Evolutionary conservation across 2,797 vertebrate species (phyloP), one percentile per base, ranked within the genome.

Genomic region (Silurus aristotelis): DNA sequence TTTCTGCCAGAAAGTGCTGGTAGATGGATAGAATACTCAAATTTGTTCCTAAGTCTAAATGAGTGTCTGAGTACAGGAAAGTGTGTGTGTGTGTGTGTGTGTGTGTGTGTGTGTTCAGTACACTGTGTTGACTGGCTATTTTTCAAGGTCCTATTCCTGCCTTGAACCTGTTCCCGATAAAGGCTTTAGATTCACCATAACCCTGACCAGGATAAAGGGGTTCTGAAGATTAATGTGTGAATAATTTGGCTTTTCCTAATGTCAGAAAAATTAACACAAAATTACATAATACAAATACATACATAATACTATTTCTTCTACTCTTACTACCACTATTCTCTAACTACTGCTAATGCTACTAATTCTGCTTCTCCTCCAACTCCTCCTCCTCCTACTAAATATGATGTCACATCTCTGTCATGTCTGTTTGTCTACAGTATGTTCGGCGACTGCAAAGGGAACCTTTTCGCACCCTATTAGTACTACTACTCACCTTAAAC

Each of bases 151-250:
- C 12, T n/a, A 14, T 46, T 79, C 19, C 38, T 43, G 60, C 31
- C 58, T 79, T 79, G 77, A 56, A 79, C 77, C 9, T 46, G 60
- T 79, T 79, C 20, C 20, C 31, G 46, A 31, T 58, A 78, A 0
- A 61, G 31, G 31, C 58, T 61, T 78, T 15, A 78, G 76, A 46
- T 63, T 79, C 22, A 63, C 31, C 10, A 27, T 25, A 76, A 58
- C 73, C 52, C 73, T 76, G 73, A 58, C 25, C 55, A 76, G 55
- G 55, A 31, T 31, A 58, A 58, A 58, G 4, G 55, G 52, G 58
- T 61, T 79, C 22, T 63, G 31, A 63, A 79, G 60, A 76, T 58
- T 76, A n/a, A n/a, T n/a, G 55, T 58, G 73, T 31, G 15, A 76
- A 58, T 76, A 76, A 31, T 52, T 76, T 19, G 73, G 73, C 17